Evolutionary conservation across 2,888 invertebrate genomes (phyloP), one percentile per base, ranked within the genome.

Genomic region (Mesochorus sp.): DNA sequence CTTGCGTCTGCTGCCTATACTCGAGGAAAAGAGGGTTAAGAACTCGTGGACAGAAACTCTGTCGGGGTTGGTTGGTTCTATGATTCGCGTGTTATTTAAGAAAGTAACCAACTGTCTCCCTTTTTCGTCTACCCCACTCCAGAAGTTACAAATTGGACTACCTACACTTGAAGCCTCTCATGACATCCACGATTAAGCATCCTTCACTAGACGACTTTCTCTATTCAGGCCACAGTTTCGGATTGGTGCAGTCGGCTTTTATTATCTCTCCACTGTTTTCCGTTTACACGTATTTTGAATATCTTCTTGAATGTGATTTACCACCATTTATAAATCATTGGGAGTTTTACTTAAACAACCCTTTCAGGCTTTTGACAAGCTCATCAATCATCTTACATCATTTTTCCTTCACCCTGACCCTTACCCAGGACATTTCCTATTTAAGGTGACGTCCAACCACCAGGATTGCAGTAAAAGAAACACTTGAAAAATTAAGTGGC

Each of bases 91-190:
- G 80, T 82, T 81, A 82, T 82, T 85, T 80, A 83, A 84, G 83
- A 80, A 84, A 84, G 80, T 81, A 82, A 57, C 77, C 49, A 61
- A 51, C 42, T 26, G 34, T 47, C 17, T 61, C 24, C 17, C 49
- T 68, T 47, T 64, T 81, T 80, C 67, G 39, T 31, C 55, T 64
- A 64, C 49, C 71, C 59, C 59, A 44, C 76, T 76, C 42, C 75
- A 67, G 76, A 66, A 83, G 77, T 84, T 85, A 81, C 81, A 82
- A 84, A 85, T 83, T 81, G 79, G 73, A 81, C 81, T 78, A 79
- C 70, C 77, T 78, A 75, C 77, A 80, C 80, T 80, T 81, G 61
- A 80, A 81, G 79, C 82, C 34, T 14, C 37, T 37, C 17, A 21
- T 44, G 42, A 19, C 21, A 19, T 31, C 21, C 78, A 78, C 80